Percentiles rank a stretch among this genome's conserved stretches.
These are phyloP conservation scores for Hydrolagus colliei DNA, from an alignment of 2,797 vertebrate genomes.

Conservation along the genomic window DNA sequence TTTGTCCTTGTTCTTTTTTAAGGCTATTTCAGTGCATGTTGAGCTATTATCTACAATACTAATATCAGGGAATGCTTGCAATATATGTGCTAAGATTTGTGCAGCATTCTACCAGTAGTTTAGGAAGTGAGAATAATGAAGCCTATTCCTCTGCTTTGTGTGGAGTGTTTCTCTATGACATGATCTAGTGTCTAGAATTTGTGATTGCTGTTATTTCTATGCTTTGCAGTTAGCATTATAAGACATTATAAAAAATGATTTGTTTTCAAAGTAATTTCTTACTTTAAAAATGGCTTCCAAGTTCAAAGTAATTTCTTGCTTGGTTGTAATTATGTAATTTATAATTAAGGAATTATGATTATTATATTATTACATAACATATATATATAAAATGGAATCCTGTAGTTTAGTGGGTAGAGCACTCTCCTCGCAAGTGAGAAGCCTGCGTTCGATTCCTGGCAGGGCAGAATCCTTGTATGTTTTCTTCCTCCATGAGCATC, in stretches of 20 bases:
- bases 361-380: too few relatives aligned
- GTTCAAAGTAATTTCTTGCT: background rate
- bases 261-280: background rate
- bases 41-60: background rate
- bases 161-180: background rate
- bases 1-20: too few relatives aligned
- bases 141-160: background rate
- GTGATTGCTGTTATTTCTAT: background rate
- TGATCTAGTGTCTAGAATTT: background rate
- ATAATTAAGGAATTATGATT: background rate
- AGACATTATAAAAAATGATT: background rate
- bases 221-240: background rate
- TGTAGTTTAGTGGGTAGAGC: too few relatives aligned
- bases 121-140: background rate
- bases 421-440: too few relatives aligned
- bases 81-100: background rate
- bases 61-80: background rate
- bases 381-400: too few relatives aligned
- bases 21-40: background rate
- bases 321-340: background rate
- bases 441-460: too few relatives aligned
- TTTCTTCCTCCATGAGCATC: too few relatives aligned
- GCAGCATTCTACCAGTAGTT: background rate
- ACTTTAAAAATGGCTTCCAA: background rate
- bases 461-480: too few relatives aligned